A percentile compares a stretch with the other conserved stretches of the same genome.
These are phyloP conservation scores for Drosophila kuntzei DNA, from an alignment of 2,888 invertebrate genomes.

Conservation along the genomic window DNA sequence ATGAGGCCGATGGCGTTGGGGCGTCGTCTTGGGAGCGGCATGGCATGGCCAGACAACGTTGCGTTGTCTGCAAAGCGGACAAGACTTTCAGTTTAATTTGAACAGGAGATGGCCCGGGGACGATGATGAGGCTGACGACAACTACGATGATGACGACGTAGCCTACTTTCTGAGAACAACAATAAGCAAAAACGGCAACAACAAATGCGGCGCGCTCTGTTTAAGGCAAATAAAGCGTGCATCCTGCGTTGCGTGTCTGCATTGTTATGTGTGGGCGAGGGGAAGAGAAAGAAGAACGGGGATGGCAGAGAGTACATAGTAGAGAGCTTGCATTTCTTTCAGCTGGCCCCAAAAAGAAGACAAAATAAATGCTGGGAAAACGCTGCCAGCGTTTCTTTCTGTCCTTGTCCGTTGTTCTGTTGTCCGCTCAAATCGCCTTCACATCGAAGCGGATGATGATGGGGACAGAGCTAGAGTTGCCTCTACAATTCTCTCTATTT, in stretches of 20 bases:
- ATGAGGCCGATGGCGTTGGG: slow-evolving; percentile 21
- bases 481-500: slow-evolving; percentile 33
- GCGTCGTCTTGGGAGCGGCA: slow-evolving; percentile 35
- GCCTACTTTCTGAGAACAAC: slow-evolving; percentile 49
- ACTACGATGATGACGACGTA: slow-evolving; percentile 44
- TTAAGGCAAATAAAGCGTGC: slow-evolving; percentile 71
- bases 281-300: neutral
- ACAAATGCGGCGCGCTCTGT: slow-evolving; percentile 48
- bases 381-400: slow-evolving; percentile 43
- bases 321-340: slow-evolving; percentile 11
- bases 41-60: slow-evolving; percentile 50
- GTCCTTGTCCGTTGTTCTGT: slow-evolving; percentile 1
- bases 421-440: slow-evolving; percentile 27
- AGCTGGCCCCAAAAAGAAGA: slow-evolving; percentile 33
- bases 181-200: slow-evolving; percentile 40
- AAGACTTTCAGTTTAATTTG: slow-evolving; percentile 78
- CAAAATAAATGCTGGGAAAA: slow-evolving; percentile 43
- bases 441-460: slow-evolving; percentile 18
- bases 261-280: slow-evolving; percentile 34
- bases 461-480: slow-evolving; percentile 22
- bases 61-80: slow-evolving; percentile 59
- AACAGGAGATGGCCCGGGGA: slow-evolving; percentile 67
- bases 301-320: neutral
- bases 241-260: slow-evolving; percentile 64
- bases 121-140: slow-evolving; percentile 31